Base-by-base conservation (phyloP, 1,140 invertebrate species). In the Parasteatoda tepidariorum region DNA sequence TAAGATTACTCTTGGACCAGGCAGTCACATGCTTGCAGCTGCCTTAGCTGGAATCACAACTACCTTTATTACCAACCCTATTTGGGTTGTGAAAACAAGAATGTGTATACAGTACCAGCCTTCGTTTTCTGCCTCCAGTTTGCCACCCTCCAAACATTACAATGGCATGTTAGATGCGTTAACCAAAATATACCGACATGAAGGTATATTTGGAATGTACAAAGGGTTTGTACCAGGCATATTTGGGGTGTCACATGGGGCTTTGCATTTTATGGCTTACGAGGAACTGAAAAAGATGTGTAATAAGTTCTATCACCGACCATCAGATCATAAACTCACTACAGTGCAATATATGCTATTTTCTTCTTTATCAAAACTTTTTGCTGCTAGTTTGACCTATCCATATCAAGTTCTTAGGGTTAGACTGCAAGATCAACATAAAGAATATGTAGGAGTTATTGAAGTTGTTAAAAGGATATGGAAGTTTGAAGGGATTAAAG, bases 181-280 rank as follows among this genome's bases (percentile, higher is more conserved):
- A 70, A 88, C 88, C 11, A 97, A 98, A 91, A 97, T 98, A 86
- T 97, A 95, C 89, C 93, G 90, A 88, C 92, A 92, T 57, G 97
- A 99, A 91, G 98, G 98, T 59, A 89, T 98, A 81, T 89, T 93
- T 83, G 97, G 97, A 24, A 90, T 98, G 26, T 99, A 99, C 88
- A 89, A 89, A 87, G 98, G 98, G 81, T 97, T 99, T 89, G 91
- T 99, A 87, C 98, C 98, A 84, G 98, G 98, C 85, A 93, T 99
- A 90, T 95, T 99, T 90, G 98, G 98, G 13, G 97, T 99, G 55
- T 96, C 96, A 0, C 98, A 99, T 91, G 98, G 98, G 87, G 96
- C 97, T 57, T 91, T 99, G 86, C 98, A 99, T 90, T 99, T 99
- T 90, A 98, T 99, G 95, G 94, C 94, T 22, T 99, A 99, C 88